Evolutionary conservation across 2,888 invertebrate species (phyloP), one percentile per base, ranked within the genome.

Genomic region (Glyphotaelius pellucidus): DNA sequence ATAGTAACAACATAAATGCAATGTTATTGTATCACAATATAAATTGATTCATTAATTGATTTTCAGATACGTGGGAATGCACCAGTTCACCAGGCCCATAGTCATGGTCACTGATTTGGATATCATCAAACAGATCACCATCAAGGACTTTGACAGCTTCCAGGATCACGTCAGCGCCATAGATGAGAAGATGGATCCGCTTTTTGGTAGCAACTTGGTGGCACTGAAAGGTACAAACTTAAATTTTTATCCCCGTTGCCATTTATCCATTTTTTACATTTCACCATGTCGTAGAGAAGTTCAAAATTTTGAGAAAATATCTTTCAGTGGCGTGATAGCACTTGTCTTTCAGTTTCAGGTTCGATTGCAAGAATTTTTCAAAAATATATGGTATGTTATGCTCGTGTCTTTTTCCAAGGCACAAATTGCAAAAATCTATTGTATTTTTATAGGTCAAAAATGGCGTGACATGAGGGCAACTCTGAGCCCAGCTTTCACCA

Each of bases 61-160:
- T 90, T 92, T 7, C 93, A 96, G 96, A 93, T 95, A 96, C 81
- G 94, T 95, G 7, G 96, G 96, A 2, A 94, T 95, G 67, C 96
- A 95, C 92, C 96, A 96, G 93, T 95, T 96, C 47, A 92, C 94
- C 0, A 93, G 93, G 0, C 96, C 96, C 0, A 91, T 95, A 0
- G 91, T 96, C 9, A 92, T 96, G 67, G 94, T 97, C 25, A 94
- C 96, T 1, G 97, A 97, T 94, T 96, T 96, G 0, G 96, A 97
- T 83, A 91, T 97, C 25, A 95, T 96, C 3, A 97, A 96, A 93
- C 95, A 94, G 84, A 95, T 97, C 32, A 95, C 96, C 0, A 95
- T 97, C 1, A 97, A 96, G 93, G 96, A 97, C 93, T 97, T 97
- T 80, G 96, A 97, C 87, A 95, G 96, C 93, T 97, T 97, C 94